phyloP scores from a whole-genome alignment of 2,797 vertebrate genomes.

The Pristis pectinata region DNA sequence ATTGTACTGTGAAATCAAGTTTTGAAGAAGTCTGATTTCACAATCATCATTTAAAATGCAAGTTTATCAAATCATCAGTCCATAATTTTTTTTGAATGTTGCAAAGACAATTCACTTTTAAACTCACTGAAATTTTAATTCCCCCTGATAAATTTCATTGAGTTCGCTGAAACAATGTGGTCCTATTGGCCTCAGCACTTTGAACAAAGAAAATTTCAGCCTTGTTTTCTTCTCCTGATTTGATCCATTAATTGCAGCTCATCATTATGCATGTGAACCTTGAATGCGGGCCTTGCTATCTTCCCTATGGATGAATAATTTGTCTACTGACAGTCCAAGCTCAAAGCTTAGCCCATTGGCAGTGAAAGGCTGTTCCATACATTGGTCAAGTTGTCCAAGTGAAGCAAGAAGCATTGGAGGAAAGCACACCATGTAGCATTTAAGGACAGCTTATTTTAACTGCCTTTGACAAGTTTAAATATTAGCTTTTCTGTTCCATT shows the following conservation, averaged over 20 bases:
- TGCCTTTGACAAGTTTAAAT: not conserved
- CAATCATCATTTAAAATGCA: not conserved
- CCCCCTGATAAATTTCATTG: not conserved
- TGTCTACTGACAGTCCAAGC: not conserved
- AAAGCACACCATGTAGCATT: not conserved
- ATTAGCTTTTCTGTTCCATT: not conserved
- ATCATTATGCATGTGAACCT: not conserved
- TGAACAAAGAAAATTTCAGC: not conserved
- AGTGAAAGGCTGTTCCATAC: not conserved
- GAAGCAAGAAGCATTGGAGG: not conserved
- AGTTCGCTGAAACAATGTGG: not conserved
- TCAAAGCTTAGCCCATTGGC: not conserved
- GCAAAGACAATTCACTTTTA: not conserved
- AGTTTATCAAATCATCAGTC: not conserved
- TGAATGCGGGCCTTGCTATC: not conserved
- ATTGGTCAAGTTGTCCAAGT: not conserved
- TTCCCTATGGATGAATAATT: not conserved
- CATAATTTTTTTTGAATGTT: not conserved
- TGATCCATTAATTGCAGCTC: not conserved
- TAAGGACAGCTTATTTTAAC: not conserved
- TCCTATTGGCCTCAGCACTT: not conserved
- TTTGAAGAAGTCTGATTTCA: not conserved
- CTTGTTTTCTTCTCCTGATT: not conserved
- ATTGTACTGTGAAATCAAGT: not conserved
- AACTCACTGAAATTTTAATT: not conserved